Conservation (phyloP, 37 sponge, comb jelly and placozoan species). For the Chondrosia reniformis region DNA sequence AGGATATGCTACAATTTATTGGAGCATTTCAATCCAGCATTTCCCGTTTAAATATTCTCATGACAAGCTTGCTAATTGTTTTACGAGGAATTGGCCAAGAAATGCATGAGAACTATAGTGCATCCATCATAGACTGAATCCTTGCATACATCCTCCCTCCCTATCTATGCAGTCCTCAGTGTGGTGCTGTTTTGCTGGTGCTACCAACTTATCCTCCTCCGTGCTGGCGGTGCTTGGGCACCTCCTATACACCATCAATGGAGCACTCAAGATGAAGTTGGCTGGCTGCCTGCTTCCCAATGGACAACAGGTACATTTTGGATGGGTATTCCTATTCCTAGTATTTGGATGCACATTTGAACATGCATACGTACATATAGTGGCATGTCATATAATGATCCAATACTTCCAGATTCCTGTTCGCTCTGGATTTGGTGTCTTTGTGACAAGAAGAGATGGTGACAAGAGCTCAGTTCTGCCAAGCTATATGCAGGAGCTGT, state of each 20-base stretch:
- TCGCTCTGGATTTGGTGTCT: conserved; percentile 19
- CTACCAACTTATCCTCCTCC: conserved; percentile 22
- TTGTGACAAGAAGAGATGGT: conserved; percentile 32
- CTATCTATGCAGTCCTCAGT: conserved; percentile 40
- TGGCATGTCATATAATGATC: not conserved
- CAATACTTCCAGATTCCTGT: conserved; percentile 20
- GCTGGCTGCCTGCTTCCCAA: conserved; percentile 13
- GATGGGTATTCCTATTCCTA: not conserved
- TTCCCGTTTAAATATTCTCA: no score
- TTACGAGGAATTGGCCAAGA: no score
- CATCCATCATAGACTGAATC: no score
- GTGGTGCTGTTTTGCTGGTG: conserved; percentile 74
- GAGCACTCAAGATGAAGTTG: conserved; percentile 36
- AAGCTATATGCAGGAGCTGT: conserved; percentile 32
- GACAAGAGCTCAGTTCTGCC: conserved; percentile 33
- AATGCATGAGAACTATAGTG: no score
- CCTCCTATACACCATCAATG: conserved; percentile 45
- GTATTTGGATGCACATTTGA: conserved; percentile 8
- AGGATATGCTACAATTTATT: no score
- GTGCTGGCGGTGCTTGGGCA: conserved; percentile 58
- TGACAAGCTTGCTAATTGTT: no score
- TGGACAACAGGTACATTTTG: conserved; percentile 53
- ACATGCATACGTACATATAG: not conserved
- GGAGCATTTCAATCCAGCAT: no score
- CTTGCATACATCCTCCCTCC: not conserved